Conservation (phyloP, 2,888 invertebrate genomes). For the Unio delphinus region DNA sequence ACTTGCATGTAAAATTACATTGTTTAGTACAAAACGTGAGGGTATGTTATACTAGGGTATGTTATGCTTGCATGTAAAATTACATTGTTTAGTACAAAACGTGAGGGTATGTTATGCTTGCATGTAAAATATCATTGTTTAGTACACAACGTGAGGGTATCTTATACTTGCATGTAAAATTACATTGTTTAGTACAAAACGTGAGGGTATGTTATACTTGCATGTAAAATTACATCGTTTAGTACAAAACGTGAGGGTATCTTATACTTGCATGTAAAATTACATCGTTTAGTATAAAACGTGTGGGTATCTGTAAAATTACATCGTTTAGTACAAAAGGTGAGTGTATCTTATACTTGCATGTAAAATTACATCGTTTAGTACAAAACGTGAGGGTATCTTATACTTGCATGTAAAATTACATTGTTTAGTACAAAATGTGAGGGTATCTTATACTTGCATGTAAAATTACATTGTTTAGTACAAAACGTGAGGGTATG, state of each 20-base stretch:
- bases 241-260: too few species aligned
- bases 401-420: neutral
- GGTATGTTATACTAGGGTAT: conserved; percentile 29
- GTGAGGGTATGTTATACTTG: conserved; percentile 40
- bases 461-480: too few species aligned
- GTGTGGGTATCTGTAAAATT: too few species aligned
- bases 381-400: conserved; percentile 46
- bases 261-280: too few species aligned
- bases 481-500: conserved; percentile 46
- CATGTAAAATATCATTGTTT: too few species aligned
- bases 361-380: too few species aligned
- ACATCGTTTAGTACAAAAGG: conserved; percentile 22
- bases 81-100: conserved; percentile 12
- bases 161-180: neutral
- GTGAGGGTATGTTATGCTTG: conserved; percentile 40
- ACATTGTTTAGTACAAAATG: conserved; percentile 23
- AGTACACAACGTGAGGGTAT: conserved; percentile 46
- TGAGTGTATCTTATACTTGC: conserved; percentile 32
- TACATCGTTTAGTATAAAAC: too few species aligned
- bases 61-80: neutral
- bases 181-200: conserved; percentile 12
- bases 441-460: conserved; percentile 32
- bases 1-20: neutral
- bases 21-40: too few species aligned
- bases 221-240: too few species aligned